Conservation (phyloP, 2,113 vertebrate species). For the Varanus komodoensis region DNA sequence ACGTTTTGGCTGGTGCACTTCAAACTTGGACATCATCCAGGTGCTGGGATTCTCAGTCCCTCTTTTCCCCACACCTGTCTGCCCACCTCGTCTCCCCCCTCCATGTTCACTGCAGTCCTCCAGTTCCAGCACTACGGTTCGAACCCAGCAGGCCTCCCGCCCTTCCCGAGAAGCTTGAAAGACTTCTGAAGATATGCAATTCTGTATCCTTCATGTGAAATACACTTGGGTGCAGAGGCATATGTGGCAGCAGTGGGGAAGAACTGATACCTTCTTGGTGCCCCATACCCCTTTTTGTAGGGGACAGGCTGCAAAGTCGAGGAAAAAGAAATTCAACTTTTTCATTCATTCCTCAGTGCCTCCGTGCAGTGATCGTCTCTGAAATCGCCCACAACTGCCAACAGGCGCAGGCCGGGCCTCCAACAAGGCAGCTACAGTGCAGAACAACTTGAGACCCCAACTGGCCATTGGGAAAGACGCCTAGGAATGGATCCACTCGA, state of each 20-base stretch:
- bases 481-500: background rate
- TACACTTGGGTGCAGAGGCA: background rate
- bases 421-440: background rate
- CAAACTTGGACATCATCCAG: background rate
- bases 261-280: background rate
- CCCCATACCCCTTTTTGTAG: background rate
- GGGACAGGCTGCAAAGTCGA: background rate
- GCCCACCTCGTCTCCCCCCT: background rate
- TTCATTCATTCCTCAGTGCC: background rate
- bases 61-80: background rate
- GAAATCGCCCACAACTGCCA: background rate
- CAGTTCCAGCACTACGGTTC: background rate
- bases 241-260: background rate
- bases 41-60: constrained; percentile 8
- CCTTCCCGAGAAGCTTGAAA: background rate
- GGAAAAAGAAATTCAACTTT: background rate
- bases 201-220: background rate
- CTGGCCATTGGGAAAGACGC: background rate
- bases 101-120: background rate
- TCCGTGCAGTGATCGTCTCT: constrained; percentile 5
- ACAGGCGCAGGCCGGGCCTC: background rate
- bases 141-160: too few relatives aligned
- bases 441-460: background rate
- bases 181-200: background rate
- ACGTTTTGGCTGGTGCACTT: background rate